Conservation (phyloP, 2,797 vertebrate genomes). For the Malurus leucopterus region DNA sequence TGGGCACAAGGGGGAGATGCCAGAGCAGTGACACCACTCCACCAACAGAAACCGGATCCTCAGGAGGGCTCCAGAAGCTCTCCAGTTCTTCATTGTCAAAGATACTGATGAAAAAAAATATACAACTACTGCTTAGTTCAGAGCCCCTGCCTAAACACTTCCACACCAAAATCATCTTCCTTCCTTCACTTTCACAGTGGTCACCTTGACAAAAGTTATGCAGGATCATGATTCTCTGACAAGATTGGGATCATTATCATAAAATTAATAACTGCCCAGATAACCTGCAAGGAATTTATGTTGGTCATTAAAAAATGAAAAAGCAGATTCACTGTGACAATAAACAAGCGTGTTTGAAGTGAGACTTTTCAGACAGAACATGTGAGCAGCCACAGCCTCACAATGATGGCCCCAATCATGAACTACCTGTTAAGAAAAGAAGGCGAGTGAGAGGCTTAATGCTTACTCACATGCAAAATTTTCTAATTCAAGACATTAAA, state of each 20-base stretch:
- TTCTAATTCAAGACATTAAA: background rate
- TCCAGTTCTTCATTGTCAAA: background rate
- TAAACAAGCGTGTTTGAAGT: background rate
- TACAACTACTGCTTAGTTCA: background rate
- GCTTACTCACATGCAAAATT: background rate
- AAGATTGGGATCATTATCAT: background rate
- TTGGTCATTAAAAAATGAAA: background rate
- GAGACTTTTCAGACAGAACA: background rate
- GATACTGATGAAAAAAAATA: background rate
- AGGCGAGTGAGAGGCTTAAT: background rate
- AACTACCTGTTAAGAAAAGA: background rate
- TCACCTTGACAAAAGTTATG: background rate
- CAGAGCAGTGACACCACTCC: background rate
- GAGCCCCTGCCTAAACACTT: background rate
- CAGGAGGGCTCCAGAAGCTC: background rate
- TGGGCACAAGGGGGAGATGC: background rate
- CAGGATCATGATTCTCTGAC: background rate
- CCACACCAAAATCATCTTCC: background rate
- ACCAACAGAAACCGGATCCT: background rate
- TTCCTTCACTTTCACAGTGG: background rate
- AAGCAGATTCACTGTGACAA: background rate
- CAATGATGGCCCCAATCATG: background rate
- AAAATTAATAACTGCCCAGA: background rate
- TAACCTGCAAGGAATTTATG: background rate
- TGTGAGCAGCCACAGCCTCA: background rate